Evolutionary conservation across 2,888 invertebrate species (phyloP).

Genomic region (Acleris literana): DNA sequence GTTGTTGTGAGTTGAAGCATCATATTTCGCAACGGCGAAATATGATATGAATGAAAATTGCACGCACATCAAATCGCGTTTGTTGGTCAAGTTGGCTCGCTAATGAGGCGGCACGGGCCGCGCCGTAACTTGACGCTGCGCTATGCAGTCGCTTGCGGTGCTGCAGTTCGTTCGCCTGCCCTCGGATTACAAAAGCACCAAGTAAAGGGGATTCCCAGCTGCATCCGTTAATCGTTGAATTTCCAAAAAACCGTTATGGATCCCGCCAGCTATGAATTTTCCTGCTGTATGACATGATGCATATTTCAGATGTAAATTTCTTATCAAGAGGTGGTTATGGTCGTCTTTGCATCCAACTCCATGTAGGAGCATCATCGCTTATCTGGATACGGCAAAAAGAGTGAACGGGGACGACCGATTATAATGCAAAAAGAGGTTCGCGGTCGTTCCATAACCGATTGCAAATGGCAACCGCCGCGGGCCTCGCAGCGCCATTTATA

Average conservation of each 20-base stretch:
- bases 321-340: too few relatives aligned
- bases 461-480: constrained; percentile 80
- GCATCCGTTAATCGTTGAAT: constrained; percentile 37
- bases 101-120: constrained; percentile 73
- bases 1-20: constrained; percentile 3
- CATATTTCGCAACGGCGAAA: constrained; percentile 33
- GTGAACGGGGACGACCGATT: constrained; percentile 73
- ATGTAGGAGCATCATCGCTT: constrained; percentile 62
- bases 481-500: constrained; percentile 75
- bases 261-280: too few relatives aligned
- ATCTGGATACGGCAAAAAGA: constrained; percentile 65
- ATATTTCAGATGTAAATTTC: too few relatives aligned
- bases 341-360: constrained; percentile 56
- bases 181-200: constrained; percentile 1
- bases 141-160: constrained; percentile 45
- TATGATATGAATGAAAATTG: constrained; percentile 33
- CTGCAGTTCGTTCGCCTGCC: constrained; percentile 21
- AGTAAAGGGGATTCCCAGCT: constrained; percentile 34
- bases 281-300: too few relatives aligned
- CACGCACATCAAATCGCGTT: constrained; percentile 30
- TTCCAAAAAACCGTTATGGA: constrained; percentile 20
- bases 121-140: constrained; percentile 59
- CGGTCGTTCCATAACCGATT: constrained; percentile 81
- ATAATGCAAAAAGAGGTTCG: constrained; percentile 81
- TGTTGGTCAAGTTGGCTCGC: constrained; percentile 55